These are phyloP conservation scores for Rhodinocichla rosea DNA, from an alignment of 2,113 vertebrate species.

Conservation along the genomic window DNA sequence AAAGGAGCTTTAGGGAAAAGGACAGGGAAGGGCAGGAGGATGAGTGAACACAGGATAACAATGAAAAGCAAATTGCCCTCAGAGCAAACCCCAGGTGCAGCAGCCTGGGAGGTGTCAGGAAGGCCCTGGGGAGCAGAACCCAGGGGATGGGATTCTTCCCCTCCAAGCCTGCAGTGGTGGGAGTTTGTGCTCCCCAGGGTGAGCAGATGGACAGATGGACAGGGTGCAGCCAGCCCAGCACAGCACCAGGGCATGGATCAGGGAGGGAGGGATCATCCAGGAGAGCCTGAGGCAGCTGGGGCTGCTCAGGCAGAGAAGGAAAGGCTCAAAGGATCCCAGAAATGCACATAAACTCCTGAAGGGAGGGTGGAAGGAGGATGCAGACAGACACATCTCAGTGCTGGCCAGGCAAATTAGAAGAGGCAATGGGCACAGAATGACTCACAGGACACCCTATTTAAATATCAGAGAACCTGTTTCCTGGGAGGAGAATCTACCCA, in stretches of 20 bases:
- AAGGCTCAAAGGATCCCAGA: neutral
- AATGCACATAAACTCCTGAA: neutral
- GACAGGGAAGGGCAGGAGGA: neutral
- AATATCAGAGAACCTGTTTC: neutral
- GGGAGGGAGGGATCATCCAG: neutral
- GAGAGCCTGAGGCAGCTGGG: neutral
- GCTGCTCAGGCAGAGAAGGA: neutral
- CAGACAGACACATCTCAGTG: neutral
- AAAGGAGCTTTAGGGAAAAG: neutral
- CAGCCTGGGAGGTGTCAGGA: neutral
- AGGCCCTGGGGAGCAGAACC: neutral
- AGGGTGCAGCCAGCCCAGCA: neutral
- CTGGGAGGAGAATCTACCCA: neutral
- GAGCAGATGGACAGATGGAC: neutral
- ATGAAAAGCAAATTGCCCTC: neutral
- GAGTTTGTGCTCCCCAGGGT: neutral
- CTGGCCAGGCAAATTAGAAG: neutral
- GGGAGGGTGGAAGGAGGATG: neutral
- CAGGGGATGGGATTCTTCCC: too few relatives aligned
- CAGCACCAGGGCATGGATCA: neutral
- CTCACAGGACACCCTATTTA: neutral
- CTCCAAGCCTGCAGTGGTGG: neutral
- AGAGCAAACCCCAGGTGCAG: neutral
- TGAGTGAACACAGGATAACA: accelerated
- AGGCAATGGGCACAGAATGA: neutral